Conservation (phyloP, 2,113 vertebrate genomes). For the Hystrix brachyura region DNA sequence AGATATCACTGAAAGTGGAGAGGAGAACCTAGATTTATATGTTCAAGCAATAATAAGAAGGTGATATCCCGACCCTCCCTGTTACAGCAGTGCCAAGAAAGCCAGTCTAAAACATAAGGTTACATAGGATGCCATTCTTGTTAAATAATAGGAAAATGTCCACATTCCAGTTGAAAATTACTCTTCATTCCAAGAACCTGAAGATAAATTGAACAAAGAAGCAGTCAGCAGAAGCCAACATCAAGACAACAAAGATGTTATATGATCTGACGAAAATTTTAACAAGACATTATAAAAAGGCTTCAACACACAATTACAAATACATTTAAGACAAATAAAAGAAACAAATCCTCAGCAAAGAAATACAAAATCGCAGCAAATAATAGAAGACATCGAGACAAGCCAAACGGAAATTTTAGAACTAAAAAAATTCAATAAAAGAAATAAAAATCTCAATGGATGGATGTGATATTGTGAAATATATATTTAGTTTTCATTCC, state of each 20-base stretch:
- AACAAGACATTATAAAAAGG: not conserved
- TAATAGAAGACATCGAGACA: not conserved
- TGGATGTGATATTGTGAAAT: not conserved
- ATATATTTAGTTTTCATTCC: not conserved
- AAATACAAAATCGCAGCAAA: not conserved
- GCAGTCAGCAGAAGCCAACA: not conserved
- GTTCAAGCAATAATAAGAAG: not conserved
- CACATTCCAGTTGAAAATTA: not conserved
- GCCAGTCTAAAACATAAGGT: not conserved
- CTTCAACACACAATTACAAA: not conserved
- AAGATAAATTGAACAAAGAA: not conserved
- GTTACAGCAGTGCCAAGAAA: not conserved
- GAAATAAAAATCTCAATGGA: not conserved
- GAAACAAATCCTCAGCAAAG: not conserved
- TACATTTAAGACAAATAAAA: not conserved
- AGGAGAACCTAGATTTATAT: not conserved
- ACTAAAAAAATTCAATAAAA: constrained; percentile 3
- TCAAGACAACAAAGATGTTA: not conserved
- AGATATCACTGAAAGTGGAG: not conserved
- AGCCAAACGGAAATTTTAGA: not conserved
- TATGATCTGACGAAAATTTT: not conserved
- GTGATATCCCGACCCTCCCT: not conserved
- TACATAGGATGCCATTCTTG: not conserved
- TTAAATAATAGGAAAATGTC: not conserved
- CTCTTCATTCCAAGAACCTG: not conserved